Percentiles rank a stretch among this genome's conserved stretches.
phyloP scores from a whole-genome alignment of 2,113 vertebrate species.

The Crotalus horridus region DNA sequence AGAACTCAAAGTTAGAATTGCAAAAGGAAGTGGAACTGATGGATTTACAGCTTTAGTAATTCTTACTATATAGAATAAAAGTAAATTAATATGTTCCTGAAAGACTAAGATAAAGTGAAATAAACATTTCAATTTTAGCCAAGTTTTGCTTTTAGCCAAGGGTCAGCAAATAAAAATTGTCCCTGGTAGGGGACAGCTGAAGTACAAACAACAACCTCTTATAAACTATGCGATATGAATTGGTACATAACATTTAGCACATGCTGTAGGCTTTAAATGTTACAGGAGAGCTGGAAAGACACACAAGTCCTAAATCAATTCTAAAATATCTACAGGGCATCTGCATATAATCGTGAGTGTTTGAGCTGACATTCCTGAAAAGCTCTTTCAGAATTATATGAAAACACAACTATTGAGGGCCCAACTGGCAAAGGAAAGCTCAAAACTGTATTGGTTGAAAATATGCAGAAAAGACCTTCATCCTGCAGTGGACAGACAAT shows the following conservation, averaged over 20 bases:
- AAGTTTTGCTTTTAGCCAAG: background rate
- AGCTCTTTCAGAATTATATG: background rate
- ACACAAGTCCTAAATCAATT: background rate
- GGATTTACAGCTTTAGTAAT: background rate
- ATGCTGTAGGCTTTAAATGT: background rate
- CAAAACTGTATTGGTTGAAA: background rate
- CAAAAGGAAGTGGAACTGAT: background rate
- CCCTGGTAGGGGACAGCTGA: background rate
- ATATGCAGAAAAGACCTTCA: background rate
- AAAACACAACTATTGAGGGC: background rate
- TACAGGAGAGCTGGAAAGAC: background rate
- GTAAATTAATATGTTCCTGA: background rate
- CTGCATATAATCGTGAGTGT: background rate
- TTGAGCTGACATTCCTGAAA: background rate
- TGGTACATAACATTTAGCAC: slow-evolving; percentile 5
- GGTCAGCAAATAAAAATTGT: background rate
- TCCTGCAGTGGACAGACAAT: background rate
- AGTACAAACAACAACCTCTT: background rate
- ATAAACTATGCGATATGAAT: slow-evolving; percentile 16
- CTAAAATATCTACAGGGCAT: background rate
- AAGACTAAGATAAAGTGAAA: background rate
- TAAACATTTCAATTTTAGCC: background rate
- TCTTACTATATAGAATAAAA: background rate
- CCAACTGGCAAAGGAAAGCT: background rate
- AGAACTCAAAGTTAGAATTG: background rate